These are phyloP conservation scores for Marmota monax DNA, from an alignment of 2,113 vertebrate species.

Conservation along the genomic window DNA sequence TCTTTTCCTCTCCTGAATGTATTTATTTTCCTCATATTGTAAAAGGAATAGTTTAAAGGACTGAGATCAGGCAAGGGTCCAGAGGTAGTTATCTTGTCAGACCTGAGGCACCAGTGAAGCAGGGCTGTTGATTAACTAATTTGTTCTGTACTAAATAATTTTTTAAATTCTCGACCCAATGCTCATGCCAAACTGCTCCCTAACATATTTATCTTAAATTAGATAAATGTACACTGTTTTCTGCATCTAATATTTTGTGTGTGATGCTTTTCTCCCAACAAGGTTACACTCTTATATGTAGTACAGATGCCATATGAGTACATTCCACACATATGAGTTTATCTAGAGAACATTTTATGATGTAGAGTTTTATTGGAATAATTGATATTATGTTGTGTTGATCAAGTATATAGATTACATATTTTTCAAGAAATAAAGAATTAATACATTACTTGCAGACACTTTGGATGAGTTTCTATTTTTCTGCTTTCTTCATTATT, in stretches of 20 bases:
- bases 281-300: background rate
- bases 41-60: too few relatives aligned
- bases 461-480: background rate
- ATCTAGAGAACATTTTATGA: background rate
- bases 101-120: too few relatives aligned
- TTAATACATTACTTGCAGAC: background rate
- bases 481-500: background rate
- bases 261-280: background rate
- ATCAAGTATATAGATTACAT: background rate
- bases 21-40: too few relatives aligned
- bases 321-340: background rate
- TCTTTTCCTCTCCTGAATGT: too few relatives aligned
- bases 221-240: background rate
- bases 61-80: too few relatives aligned
- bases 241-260: background rate
- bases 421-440: background rate
- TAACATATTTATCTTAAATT: background rate
- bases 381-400: background rate
- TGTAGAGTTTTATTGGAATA: background rate
- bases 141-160: too few relatives aligned
- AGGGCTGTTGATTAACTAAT: too few relatives aligned
- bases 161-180: too few relatives aligned
- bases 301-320: background rate
- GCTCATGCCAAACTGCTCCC: too few relatives aligned
- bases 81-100: too few relatives aligned